Evolutionary conservation across 2,113 vertebrate species (phyloP), one percentile per base, ranked within the genome.

Genomic region (Hippocampus zosterae): DNA sequence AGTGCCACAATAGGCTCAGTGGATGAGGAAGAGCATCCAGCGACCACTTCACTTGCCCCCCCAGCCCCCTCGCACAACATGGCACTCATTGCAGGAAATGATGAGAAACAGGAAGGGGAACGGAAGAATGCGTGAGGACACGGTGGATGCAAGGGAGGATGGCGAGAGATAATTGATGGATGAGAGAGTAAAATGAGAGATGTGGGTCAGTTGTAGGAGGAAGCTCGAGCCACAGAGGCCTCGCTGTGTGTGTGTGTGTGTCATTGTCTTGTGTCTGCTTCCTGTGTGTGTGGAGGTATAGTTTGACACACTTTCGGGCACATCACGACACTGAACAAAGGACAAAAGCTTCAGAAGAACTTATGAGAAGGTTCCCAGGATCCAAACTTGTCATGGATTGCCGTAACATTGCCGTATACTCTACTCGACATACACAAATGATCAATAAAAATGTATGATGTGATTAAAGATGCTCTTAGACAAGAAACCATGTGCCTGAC

Each of bases 1-100:
- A 87, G 72, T 75, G 68, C 75, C 81, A 81, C 84, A 83, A 81
- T 81, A 76, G 81, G 65, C 70, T 65, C 76, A 83, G 66, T 81
- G 75, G 74, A 76, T 41, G 59, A 76, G 68, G 75, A 61, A 65
- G 73, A 62, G 73, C n/a, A 80, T 77, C 71, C 71, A 44, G 64
- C 73, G 76, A 81, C 74, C 78, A 74, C 63, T 65, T 52, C 25
- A 64, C 76, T 67, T 68, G 66, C 63, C 82, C 68, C 5, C 33
- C 33, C 33, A 0, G 0, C 5, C 33, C 5, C 75, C 3, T 82
- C 78, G 81, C 84, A 80, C 74, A 73, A 69, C 72, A 83, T 80
- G 76, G 83, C 76, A 76, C 59, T 74, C 57, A 48, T 65, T 70
- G 72, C 64, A 60, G 62, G 67, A 73, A 57, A 60, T 60, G 65